A percentile compares a stretch with the other conserved stretches of the same genome.
Conservation (phyloP, 2,113 vertebrate species). For the Platanista minor region DNA sequence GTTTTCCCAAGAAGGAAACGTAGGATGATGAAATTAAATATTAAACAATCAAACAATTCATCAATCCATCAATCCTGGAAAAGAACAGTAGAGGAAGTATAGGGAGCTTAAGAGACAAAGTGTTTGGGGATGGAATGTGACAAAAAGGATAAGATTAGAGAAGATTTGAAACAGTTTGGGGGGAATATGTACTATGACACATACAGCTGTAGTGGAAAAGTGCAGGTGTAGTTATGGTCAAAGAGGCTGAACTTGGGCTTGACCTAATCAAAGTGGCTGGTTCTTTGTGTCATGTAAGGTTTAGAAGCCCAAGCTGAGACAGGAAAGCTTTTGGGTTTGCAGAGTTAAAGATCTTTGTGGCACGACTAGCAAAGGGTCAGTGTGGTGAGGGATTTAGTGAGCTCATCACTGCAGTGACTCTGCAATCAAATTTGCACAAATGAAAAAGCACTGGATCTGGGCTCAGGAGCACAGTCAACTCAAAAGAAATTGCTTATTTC, state of each 20-base stretch:
- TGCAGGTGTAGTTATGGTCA: neutral
- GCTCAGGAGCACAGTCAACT: neutral
- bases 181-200: neutral
- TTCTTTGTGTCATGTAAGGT: neutral
- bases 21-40: neutral
- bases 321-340: neutral
- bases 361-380: neutral
- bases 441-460: neutral
- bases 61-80: neutral
- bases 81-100: neutral
- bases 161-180: neutral
- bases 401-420: neutral
- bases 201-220: neutral
- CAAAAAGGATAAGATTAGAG: neutral
- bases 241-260: neutral
- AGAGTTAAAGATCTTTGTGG: neutral
- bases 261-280: neutral
- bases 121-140: neutral
- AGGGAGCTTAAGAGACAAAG: neutral
- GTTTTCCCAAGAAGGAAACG: neutral
- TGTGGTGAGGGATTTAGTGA: neutral
- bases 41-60: neutral
- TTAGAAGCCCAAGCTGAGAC: neutral
- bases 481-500: neutral
- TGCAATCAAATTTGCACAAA: neutral